Percentiles rank a stretch among this genome's conserved stretches.
Evolutionary conservation across 2,113 vertebrate genomes (phyloP).

Genomic region (Corapipo altera): DNA sequence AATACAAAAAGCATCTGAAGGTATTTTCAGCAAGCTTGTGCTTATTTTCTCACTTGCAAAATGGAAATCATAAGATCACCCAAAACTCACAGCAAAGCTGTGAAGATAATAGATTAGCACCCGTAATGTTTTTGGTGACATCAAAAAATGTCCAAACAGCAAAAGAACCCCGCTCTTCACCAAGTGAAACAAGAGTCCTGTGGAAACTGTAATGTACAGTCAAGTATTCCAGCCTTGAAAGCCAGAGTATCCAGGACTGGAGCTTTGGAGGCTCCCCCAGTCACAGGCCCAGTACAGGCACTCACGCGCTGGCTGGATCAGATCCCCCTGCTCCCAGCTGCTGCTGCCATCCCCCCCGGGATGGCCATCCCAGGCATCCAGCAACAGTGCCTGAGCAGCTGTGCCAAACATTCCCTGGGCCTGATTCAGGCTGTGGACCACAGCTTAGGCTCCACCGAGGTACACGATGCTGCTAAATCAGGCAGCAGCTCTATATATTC

Average conservation of each 20-base stretch:
- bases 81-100: neutral
- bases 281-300: fast-evolving
- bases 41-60: neutral
- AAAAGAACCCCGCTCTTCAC: neutral
- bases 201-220: neutral
- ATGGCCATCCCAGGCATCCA: neutral
- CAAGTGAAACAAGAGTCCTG: neutral
- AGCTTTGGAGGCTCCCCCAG: neutral
- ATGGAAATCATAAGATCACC: neutral
- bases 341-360: neutral
- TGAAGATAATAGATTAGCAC: neutral
- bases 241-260: neutral
- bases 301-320: fast-evolving
- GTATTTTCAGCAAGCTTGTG: neutral
- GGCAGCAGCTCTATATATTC: neutral
- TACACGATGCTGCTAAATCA: neutral
- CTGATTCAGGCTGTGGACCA: neutral
- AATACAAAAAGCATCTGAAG: neutral
- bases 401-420: neutral
- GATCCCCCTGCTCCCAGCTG: neutral
- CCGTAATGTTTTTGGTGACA: neutral
- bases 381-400: neutral
- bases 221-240: neutral
- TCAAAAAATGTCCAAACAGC: neutral
- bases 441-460: neutral